Evolutionary conservation across 2,888 invertebrate species (phyloP).

Genomic region (Acronicta psi): DNA sequence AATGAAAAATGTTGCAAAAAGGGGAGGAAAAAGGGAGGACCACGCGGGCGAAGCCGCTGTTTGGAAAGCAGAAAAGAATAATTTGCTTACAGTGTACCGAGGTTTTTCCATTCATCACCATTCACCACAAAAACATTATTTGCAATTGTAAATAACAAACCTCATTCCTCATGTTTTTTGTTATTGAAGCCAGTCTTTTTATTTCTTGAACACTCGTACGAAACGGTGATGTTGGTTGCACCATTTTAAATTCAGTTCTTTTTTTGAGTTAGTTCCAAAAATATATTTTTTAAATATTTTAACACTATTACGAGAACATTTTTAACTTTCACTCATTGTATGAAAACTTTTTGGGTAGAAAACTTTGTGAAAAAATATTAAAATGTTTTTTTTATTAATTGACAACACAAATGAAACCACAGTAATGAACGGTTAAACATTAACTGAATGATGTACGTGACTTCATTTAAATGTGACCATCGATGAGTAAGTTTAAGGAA

Average conservation of each 20-base stretch:
- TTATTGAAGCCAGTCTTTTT: conserved; percentile 68
- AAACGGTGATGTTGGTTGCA: conserved; percentile 61
- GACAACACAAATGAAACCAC: conserved; percentile 7
- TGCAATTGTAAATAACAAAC: conserved; percentile 36
- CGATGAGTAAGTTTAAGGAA: conserved; percentile 45
- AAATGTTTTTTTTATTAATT: background rate
- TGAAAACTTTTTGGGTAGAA: too few relatives aligned
- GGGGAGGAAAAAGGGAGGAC: too few relatives aligned
- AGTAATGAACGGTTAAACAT: conserved; percentile 11
- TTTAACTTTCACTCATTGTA: too few relatives aligned
- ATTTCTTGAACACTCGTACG: conserved; percentile 69
- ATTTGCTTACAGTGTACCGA: too few relatives aligned
- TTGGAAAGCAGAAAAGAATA: too few relatives aligned
- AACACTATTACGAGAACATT: too few relatives aligned
- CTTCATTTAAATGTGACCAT: conserved; percentile 3
- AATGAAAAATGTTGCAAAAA: too few relatives aligned
- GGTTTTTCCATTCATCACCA: background rate
- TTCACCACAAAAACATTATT: too few relatives aligned
- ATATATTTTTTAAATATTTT: too few relatives aligned
- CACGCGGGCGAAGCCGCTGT: too few relatives aligned
- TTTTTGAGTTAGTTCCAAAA: background rate
- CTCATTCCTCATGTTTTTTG: conserved; percentile 48
- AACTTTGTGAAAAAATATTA: too few relatives aligned
- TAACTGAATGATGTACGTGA: conserved; percentile 34
- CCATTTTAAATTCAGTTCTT: conserved; percentile 56